These are phyloP conservation scores for Urocynchramus pylzowi DNA, from an alignment of 2,113 vertebrate species.

Conservation along the genomic window DNA sequence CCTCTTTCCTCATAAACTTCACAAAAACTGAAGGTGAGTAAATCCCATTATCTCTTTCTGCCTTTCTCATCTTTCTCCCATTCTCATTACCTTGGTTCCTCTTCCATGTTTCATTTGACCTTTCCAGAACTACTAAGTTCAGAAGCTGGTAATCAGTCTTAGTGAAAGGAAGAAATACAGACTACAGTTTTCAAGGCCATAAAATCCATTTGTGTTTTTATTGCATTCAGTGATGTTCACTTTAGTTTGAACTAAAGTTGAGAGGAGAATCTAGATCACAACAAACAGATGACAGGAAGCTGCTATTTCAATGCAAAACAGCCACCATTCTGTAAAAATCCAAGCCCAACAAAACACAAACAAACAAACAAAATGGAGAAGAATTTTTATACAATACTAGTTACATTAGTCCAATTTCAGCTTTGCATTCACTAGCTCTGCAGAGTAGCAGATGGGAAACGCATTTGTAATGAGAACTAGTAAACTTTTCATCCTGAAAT, in stretches of 20 bases:
- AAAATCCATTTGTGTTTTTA: neutral
- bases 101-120: neutral
- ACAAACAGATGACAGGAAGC: neutral
- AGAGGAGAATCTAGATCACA: neutral
- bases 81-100: neutral
- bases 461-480: neutral
- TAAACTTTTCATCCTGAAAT: neutral
- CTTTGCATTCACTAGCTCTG: neutral
- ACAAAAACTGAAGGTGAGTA: neutral
- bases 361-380: neutral
- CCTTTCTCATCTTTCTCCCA: neutral
- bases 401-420: neutral
- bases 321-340: neutral
- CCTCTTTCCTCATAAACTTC: neutral
- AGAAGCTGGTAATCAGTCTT: neutral
- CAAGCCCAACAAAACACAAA: neutral
- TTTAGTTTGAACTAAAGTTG: neutral
- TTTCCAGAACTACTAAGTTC: neutral
- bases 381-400: neutral
- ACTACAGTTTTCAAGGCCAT: neutral
- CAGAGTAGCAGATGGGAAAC: neutral
- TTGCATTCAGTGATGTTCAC: neutral
- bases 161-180: neutral
- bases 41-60: neutral
- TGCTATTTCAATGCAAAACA: neutral